Evolutionary conservation across 1,140 invertebrate genomes (phyloP).

Genomic region (Ostrea denselamellosa): DNA sequence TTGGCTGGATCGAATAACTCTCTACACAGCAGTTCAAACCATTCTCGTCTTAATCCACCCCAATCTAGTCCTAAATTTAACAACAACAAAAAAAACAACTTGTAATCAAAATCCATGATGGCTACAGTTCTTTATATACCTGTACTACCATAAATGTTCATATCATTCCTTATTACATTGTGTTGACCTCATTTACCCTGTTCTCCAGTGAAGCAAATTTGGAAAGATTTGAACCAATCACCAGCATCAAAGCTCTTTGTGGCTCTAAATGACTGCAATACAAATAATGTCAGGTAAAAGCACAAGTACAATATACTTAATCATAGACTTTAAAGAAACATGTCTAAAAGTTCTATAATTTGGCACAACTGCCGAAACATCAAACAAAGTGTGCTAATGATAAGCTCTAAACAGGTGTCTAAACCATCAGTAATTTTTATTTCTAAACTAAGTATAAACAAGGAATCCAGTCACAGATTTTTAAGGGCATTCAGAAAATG

Average conservation of each 20-base stretch:
- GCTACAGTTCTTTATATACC: too few relatives aligned
- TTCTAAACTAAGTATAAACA: too few relatives aligned
- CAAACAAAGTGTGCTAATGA: too few relatives aligned
- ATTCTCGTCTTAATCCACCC: constrained; percentile 94
- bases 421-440: too few relatives aligned
- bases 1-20: constrained; percentile 88
- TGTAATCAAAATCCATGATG: too few relatives aligned
- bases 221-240: constrained; percentile 96
- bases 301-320: too few relatives aligned
- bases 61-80: constrained; percentile 89
- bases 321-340: neutral
- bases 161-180: too few relatives aligned
- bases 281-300: constrained; percentile 48
- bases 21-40: constrained; percentile 94
- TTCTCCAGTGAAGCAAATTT: constrained; percentile 94
- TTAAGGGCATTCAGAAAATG: neutral
- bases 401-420: too few relatives aligned
- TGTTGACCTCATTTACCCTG: constrained; percentile 83
- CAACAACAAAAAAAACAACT: neutral
- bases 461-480: too few relatives aligned
- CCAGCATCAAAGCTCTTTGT: constrained; percentile 88
- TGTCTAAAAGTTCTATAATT: neutral
- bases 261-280: constrained; percentile 83
- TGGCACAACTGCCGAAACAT: neutral
- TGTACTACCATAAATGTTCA: too few relatives aligned